phyloP scores from a whole-genome alignment of 2,797 vertebrate genomes.

The Parauchenoglanis punctatus region DNA sequence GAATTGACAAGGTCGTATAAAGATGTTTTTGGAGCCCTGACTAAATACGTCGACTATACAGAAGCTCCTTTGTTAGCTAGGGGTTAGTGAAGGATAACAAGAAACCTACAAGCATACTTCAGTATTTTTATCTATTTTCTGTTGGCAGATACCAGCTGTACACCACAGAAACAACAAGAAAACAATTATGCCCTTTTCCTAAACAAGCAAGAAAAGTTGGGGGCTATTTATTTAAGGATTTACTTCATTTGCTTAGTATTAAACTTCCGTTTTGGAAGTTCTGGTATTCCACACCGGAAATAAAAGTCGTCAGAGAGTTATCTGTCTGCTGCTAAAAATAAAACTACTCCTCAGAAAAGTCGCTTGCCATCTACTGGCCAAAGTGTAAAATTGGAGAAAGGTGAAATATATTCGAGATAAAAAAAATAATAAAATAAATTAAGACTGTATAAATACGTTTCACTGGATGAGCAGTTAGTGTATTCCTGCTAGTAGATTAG shows the following conservation, averaged over 20 bases:
- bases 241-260: neutral
- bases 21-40: neutral
- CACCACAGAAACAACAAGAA: neutral
- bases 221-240: neutral
- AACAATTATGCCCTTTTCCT: neutral
- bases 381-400: neutral
- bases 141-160: neutral
- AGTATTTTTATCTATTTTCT: neutral
- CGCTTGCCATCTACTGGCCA: conserved; percentile 3
- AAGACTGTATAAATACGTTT: neutral
- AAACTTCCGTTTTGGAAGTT: neutral
- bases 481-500: too few species aligned
- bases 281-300: neutral
- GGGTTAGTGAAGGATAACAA: neutral
- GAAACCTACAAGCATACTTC: neutral
- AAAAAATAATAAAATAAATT: neutral
- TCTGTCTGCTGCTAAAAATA: neutral
- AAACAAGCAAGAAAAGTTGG: neutral
- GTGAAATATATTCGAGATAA: neutral
- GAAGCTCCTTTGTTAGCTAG: neutral
- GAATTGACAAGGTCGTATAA: neutral
- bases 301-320: neutral
- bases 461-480: too few species aligned
- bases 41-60: neutral
- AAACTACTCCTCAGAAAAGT: neutral